A percentile compares a stretch with the other conserved stretches of the same genome.
Evolutionary conservation across 2,797 vertebrate species (phyloP).

Genomic region (Hydrophis major): DNA sequence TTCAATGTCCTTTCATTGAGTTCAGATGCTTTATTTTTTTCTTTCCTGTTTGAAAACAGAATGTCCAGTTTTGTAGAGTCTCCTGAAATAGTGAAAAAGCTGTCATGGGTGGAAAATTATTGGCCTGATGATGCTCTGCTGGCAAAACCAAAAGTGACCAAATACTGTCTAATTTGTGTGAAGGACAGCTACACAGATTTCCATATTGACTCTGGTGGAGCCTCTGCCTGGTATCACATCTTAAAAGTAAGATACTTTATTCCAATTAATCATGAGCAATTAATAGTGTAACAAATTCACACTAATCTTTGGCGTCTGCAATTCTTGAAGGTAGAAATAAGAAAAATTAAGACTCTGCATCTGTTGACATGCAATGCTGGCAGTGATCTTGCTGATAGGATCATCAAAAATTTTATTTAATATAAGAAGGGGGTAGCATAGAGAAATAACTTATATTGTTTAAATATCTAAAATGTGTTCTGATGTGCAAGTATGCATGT

Average conservation of each 20-base stretch:
- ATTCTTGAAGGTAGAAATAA: not conserved
- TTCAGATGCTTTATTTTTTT: conserved; percentile 29
- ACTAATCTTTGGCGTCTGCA: not conserved
- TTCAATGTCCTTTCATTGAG: not conserved
- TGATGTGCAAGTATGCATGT: not conserved
- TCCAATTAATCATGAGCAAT: not conserved
- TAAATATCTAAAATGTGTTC: not conserved
- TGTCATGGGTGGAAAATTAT: conserved; percentile 97
- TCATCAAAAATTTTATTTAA: not conserved
- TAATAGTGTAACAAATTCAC: not conserved
- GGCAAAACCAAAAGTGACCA: conserved; percentile 95
- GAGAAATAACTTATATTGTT: not conserved
- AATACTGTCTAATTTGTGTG: conserved; percentile 97
- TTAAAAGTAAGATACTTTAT: conserved; percentile 79
- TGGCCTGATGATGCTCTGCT: conserved; percentile 95
- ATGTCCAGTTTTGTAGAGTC: conserved; percentile 95
- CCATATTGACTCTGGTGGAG: conserved; percentile 93
- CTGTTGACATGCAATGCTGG: not conserved
- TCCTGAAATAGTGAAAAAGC: conserved; percentile 90
- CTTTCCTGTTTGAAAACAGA: conserved; percentile 68
- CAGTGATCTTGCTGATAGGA: not conserved
- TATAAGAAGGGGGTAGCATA: not conserved
- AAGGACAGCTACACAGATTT: conserved; percentile 99
- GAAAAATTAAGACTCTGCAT: not conserved
- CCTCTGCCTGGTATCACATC: conserved; percentile 95